A percentile compares a stretch with the other conserved stretches of the same genome.
phyloP scores from a whole-genome alignment of 2,797 vertebrate genomes.

The Pachyuromys duprasi region DNA sequence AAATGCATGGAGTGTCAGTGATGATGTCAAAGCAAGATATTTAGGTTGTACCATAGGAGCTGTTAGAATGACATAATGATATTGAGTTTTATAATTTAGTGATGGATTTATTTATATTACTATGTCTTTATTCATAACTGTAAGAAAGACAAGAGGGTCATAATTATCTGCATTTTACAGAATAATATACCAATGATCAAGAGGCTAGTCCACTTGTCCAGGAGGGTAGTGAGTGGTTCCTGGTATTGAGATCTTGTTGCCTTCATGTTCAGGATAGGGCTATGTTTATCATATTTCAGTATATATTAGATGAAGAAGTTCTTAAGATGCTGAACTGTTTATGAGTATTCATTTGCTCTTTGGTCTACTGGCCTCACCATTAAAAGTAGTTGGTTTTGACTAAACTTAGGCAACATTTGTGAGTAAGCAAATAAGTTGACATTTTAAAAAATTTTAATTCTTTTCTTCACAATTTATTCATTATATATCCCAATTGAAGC shows the following conservation, averaged over 20 bases:
- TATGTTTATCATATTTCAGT: background rate
- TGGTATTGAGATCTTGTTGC: background rate
- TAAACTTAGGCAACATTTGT: background rate
- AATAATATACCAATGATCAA: background rate
- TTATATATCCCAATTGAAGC: too few species aligned
- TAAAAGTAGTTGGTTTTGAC: conserved; percentile 33
- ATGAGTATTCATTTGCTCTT: background rate
- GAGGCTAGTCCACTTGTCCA: background rate
- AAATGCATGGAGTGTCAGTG: background rate
- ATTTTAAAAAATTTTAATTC: background rate
- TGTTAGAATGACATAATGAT: background rate
- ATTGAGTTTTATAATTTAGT: conserved; percentile 14
- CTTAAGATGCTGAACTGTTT: background rate
- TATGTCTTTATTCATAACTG: background rate
- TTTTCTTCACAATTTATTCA: too few species aligned
- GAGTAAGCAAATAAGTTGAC: background rate
- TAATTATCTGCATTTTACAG: background rate
- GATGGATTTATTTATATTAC: conserved; percentile 1
- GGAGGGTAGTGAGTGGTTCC: background rate
- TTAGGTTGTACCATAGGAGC: background rate
- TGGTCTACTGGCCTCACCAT: background rate
- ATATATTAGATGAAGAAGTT: background rate
- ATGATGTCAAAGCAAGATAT: background rate
- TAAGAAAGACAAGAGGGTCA: background rate
- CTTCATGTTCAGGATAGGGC: background rate